Evolutionary conservation across 2,113 vertebrate species (phyloP), one percentile per base, ranked within the genome.

Genomic region (Hystrix brachyura): DNA sequence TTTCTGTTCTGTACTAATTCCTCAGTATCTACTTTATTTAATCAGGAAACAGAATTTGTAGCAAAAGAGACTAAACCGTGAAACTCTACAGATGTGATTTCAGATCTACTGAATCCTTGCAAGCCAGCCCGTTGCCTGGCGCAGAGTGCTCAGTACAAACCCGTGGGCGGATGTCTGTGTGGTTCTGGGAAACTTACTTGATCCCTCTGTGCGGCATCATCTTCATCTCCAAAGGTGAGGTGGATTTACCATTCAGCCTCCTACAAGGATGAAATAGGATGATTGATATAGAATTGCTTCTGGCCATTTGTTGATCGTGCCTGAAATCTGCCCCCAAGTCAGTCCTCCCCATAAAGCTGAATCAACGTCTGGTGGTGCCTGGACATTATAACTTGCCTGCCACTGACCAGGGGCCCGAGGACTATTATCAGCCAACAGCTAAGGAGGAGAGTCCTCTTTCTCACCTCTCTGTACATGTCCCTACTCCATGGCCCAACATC

Each of bases 141-240:
- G 21, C 57, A 79, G 3, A 82, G 55, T 32, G 60, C 65, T 89
- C 85, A 53, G 0, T 25, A 74, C 38, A 92, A 46, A 65, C 8
- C 53, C 69, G 0, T 1, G 12, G 1, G 0, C 32, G 53, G 79
- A 5, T 64, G 0, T 32, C 7, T 25, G 25, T 32, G 21, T 38
- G 67, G 53, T 38, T 65, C 92, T 53, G 64, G 43, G 60, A 79
- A 51, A 78, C 2, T n/a, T 21, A 1, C 46, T 53, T 32, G 43
- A 43, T 27, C 81, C 18, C 64, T 72, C 69, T 85, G 82, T 59
- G 43, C n/a, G 69, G 14, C 10, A n/a, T 1, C 18, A 5, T 64
- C 72, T 88, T 90, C 4, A 9, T 60, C 59, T 83, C 46, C 34
- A 48, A 80, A 65, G 23, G 51, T 3, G 79, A 81, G 34, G 7